phyloP scores from a whole-genome alignment of 2,113 vertebrate genomes.

The Himantopus leucocephalus region DNA sequence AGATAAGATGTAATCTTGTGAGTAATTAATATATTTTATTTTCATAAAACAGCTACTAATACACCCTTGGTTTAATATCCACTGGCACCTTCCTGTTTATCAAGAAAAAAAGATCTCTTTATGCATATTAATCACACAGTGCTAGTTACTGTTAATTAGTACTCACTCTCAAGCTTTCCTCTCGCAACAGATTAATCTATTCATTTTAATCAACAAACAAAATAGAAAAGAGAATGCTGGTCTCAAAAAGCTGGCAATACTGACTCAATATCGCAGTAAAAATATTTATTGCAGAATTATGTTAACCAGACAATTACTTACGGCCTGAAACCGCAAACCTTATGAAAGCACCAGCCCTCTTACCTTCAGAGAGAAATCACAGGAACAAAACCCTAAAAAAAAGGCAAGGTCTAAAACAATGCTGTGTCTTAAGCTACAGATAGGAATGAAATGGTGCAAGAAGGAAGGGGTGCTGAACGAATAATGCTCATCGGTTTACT shows the following conservation, averaged over 20 bases:
- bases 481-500: neutral
- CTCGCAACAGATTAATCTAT: neutral
- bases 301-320: neutral
- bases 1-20: slow-evolving; percentile 7
- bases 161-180: neutral
- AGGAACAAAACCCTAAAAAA: neutral
- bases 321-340: neutral
- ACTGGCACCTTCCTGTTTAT: neutral
- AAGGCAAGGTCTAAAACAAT: neutral
- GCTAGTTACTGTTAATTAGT: slow-evolving; percentile 46
- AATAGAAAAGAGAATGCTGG: neutral
- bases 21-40: slow-evolving; percentile 39
- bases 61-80: neutral
- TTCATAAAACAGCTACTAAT: neutral
- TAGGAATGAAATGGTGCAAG: neutral
- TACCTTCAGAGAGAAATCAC: neutral
- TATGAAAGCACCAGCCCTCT: neutral
- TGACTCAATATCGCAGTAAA: neutral
- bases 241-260: neutral
- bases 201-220: neutral
- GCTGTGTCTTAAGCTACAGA: neutral
- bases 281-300: neutral
- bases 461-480: neutral
- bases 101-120: slow-evolving; percentile 18
- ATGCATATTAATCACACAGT: slow-evolving; percentile 40